Conservation (phyloP, 2,888 invertebrate species). For the Athetis lepigone region DNA sequence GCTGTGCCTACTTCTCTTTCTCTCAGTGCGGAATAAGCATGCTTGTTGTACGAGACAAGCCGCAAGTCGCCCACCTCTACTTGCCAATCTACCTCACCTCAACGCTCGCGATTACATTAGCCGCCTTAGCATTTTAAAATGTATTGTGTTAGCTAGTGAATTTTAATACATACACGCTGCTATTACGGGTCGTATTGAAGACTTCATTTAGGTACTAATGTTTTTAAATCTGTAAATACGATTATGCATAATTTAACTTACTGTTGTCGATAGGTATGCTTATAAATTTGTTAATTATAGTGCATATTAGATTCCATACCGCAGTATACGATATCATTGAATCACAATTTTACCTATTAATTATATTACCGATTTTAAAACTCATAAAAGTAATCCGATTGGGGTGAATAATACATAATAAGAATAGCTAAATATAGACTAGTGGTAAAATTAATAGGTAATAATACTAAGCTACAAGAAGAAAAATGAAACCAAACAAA, state of each 20-base stretch:
- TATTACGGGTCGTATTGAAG: neutral
- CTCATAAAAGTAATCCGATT: neutral
- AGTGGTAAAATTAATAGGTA: constrained; percentile 18
- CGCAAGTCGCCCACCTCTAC: constrained; percentile 62
- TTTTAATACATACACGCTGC: constrained; percentile 1
- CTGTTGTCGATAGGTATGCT: neutral
- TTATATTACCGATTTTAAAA: neutral
- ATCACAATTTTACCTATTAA: neutral
- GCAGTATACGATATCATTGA: neutral
- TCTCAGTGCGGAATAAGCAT: constrained; percentile 80
- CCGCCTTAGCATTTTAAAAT: constrained; percentile 42
- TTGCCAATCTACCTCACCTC: constrained; percentile 55
- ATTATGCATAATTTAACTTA: neutral
- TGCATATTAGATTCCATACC: no score
- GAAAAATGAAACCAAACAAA: constrained; percentile 30
- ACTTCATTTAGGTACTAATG: neutral
- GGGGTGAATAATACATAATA: neutral
- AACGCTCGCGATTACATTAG: constrained; percentile 38
- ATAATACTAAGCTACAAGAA: constrained; percentile 1
- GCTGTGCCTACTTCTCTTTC: constrained; percentile 86
- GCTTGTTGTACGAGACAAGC: constrained; percentile 73
- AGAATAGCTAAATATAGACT: neutral
- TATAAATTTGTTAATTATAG: no score
- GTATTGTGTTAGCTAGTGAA: constrained; percentile 41
- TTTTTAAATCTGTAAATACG: constrained; percentile 1